Conservation (phyloP, 2,888 invertebrate genomes). For the Eupithecia pulchellata region DNA sequence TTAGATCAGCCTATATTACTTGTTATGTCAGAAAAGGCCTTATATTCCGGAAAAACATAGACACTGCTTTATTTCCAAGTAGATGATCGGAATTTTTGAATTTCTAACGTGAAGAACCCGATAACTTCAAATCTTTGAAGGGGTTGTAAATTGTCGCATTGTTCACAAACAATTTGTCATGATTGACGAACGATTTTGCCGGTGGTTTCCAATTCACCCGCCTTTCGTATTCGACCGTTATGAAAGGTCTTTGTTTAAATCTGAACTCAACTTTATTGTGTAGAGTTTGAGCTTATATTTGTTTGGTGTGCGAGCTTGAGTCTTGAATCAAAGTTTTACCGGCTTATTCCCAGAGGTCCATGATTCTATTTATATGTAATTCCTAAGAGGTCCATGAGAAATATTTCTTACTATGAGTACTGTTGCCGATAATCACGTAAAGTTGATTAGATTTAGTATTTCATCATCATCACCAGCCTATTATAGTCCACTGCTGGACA, state of each 20-base stretch:
- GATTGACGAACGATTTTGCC: constrained; percentile 16
- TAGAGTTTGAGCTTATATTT: neutral
- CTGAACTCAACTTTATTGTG: constrained; percentile 2
- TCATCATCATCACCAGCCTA: too few species aligned
- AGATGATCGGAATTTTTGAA: neutral
- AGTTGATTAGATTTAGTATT: too few species aligned
- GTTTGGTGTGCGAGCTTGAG: neutral
- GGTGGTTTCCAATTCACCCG: constrained; percentile 20
- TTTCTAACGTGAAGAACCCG: neutral
- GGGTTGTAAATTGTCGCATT: constrained; percentile 3
- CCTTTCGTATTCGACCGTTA: constrained; percentile 34
- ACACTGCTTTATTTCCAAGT: neutral
- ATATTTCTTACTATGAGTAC: too few species aligned
- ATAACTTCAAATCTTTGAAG: constrained; percentile 1
- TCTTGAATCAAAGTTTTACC: neutral
- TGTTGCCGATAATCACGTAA: too few species aligned
- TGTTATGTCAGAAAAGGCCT: too few species aligned
- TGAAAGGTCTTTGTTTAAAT: constrained; percentile 3
- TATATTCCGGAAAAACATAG: too few species aligned
- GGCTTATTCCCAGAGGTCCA: too few species aligned
- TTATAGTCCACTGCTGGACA: too few species aligned
- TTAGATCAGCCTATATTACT: too few species aligned
- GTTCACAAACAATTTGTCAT: constrained; percentile 22
- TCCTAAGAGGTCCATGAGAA: too few species aligned
- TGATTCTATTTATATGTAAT: too few species aligned